These are phyloP conservation scores for Aleiodes leptofemur DNA, from an alignment of 2,888 invertebrate genomes.

Conservation along the genomic window DNA sequence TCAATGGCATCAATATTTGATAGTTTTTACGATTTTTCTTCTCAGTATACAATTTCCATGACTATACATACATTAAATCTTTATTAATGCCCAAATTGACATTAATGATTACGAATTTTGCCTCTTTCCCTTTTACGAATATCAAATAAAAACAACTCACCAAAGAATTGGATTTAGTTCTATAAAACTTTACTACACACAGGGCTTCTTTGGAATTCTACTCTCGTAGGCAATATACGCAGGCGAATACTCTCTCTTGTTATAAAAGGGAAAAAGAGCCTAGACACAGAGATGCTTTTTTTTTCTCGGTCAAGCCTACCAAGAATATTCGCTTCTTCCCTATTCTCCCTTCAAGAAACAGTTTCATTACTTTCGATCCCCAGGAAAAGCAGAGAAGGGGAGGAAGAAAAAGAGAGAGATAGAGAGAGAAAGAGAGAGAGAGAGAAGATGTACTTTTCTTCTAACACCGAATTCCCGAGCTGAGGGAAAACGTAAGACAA, in stretches of 20 bases:
- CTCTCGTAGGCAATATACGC: slow-evolving; percentile 69
- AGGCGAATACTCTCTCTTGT: slow-evolving; percentile 42
- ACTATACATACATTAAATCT: not conserved
- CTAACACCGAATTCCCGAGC: slow-evolving; percentile 61
- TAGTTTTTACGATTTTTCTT: too few relatives aligned
- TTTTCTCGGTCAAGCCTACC: slow-evolving; percentile 60
- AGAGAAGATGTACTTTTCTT: slow-evolving; percentile 24
- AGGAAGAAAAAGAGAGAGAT: slow-evolving; percentile 28
- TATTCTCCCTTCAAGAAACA: slow-evolving; percentile 66
- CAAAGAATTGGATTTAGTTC: slow-evolving; percentile 52
- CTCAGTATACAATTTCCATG: too few relatives aligned
- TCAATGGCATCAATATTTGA: too few relatives aligned
- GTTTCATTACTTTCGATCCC: slow-evolving; percentile 74
- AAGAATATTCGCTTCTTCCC: slow-evolving; percentile 47
- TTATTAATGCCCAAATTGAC: slow-evolving; percentile 1
- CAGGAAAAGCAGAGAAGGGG: slow-evolving; percentile 39
- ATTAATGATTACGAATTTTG: slow-evolving; percentile 16
- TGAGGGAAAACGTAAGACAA: slow-evolving; percentile 60
- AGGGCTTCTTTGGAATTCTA: slow-evolving; percentile 63
- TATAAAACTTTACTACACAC: slow-evolving; percentile 51
- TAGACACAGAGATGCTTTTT: slow-evolving; percentile 38
- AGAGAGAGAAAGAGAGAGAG: slow-evolving; percentile 25
- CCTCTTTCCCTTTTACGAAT: not conserved
- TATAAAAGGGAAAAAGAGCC: slow-evolving; percentile 48
- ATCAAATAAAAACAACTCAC: slow-evolving; percentile 24